Evolutionary conservation across 2,797 vertebrate genomes (phyloP).

Genomic region (Tadarida brasiliensis): DNA sequence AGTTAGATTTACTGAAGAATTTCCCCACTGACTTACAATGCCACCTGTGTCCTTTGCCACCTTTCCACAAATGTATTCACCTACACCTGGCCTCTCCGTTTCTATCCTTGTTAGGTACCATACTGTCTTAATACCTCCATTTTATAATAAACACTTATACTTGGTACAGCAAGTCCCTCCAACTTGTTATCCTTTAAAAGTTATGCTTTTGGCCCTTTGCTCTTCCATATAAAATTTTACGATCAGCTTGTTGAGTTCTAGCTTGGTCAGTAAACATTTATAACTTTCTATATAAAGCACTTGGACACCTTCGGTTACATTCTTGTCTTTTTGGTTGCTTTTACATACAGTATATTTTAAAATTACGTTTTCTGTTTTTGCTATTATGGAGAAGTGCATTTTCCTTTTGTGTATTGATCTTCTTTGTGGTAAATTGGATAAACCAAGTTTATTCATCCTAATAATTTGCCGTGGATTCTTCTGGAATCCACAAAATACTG

Average conservation of each 20-base stretch:
- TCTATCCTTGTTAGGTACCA: background rate
- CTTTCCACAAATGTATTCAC: background rate
- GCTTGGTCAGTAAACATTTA: background rate
- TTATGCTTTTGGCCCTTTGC: background rate
- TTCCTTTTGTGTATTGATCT: background rate
- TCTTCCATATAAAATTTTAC: conserved; percentile 17
- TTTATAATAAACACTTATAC: background rate
- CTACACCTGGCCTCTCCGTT: background rate
- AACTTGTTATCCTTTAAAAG: background rate
- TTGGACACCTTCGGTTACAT: background rate
- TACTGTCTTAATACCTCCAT: background rate
- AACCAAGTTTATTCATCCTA: background rate
- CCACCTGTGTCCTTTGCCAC: background rate
- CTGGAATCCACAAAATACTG: background rate
- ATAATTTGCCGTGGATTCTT: background rate
- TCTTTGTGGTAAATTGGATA: background rate
- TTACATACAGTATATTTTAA: background rate
- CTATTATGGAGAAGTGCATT: background rate
- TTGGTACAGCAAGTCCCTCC: background rate
- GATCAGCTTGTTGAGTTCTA: background rate
- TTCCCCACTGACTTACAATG: background rate
- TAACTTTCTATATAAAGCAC: background rate
- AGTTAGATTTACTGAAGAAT: background rate
- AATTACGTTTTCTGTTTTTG: conserved; percentile 4
- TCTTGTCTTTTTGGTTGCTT: background rate